Conservation (phyloP, 2,113 vertebrate species). For the Notiomystis cincta region DNA sequence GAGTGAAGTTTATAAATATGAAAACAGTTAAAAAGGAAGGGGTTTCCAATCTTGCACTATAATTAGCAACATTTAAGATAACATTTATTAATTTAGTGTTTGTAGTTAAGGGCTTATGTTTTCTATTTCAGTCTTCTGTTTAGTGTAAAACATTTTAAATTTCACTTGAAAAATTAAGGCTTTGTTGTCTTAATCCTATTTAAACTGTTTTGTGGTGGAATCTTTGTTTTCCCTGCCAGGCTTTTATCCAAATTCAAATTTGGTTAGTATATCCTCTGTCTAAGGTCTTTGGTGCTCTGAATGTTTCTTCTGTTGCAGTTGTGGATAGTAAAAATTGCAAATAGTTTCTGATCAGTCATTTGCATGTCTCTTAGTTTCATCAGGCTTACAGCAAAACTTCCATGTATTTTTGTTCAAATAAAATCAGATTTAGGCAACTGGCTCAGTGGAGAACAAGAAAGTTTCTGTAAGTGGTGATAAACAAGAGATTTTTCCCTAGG, state of each 20-base stretch:
- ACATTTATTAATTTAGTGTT: background rate
- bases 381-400: background rate
- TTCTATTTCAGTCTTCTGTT: background rate
- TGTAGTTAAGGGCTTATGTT: background rate
- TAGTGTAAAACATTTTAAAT: background rate
- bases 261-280: background rate
- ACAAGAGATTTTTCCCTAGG: background rate
- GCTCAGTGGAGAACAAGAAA: background rate
- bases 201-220: background rate
- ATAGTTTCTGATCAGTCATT: background rate
- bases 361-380: background rate
- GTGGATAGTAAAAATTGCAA: background rate
- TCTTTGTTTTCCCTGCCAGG: background rate
- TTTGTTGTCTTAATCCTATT: conserved; percentile 12
- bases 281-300: background rate
- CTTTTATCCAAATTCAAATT: background rate
- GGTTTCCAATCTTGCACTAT: background rate
- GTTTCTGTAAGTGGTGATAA: background rate
- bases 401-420: background rate
- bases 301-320: background rate
- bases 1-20: background rate
- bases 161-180: background rate
- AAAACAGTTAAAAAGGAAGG: background rate
- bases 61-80: background rate
- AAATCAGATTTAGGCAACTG: background rate